Base-by-base conservation (phyloP, 2,113 vertebrate genomes). In the Esox niger region DNA sequence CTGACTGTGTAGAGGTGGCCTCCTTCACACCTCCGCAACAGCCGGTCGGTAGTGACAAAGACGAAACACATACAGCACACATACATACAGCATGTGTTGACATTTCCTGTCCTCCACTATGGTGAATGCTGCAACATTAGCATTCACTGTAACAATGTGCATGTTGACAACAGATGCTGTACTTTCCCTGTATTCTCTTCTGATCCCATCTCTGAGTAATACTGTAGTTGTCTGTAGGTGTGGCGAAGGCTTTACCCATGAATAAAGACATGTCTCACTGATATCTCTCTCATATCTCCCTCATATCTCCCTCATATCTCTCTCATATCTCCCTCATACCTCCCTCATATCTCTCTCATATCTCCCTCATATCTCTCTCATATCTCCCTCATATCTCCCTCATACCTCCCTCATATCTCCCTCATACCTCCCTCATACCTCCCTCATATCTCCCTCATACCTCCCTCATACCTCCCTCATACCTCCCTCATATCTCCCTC, bases 211-310 rank as follows among this genome's bases (percentile, higher is more conserved):
- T 43, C 3, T 17, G 11, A 43, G 38, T 15, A 43, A 43, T 17
- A 17, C 13, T 15, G 38, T 43, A 4, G n/a, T n/a, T n/a, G n/a
- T 43, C 13, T 43, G 13, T 43, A 43, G 38, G 17, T 10, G 38
- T 43, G 38, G 38, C n/a, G n/a, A n/a, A n/a, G n/a, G n/a, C n/a
- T n/a, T n/a, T n/a, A 49, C 64, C 26, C 9, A 68, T 57, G 76
- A 2, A 57, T 26, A 57, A 26, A 58, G 8, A 78, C 23, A 78
- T 68, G 75, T 67, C 75, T 72, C 74, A 71, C 78, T 61, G 59
- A 69, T 74, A n/a, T 74, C 38, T 1, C 35, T 9, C 35, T 38
- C n/a, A n/a, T n/a, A n/a, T n/a, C n/a, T n/a, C n/a, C n/a, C n/a
- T n/a, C n/a, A n/a, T n/a, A n/a, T n/a, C n/a, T n/a, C n/a, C n/a